Evolutionary conservation across 2,888 invertebrate species (phyloP), one percentile per base, ranked within the genome.

Genomic region (Dryococelus australis): DNA sequence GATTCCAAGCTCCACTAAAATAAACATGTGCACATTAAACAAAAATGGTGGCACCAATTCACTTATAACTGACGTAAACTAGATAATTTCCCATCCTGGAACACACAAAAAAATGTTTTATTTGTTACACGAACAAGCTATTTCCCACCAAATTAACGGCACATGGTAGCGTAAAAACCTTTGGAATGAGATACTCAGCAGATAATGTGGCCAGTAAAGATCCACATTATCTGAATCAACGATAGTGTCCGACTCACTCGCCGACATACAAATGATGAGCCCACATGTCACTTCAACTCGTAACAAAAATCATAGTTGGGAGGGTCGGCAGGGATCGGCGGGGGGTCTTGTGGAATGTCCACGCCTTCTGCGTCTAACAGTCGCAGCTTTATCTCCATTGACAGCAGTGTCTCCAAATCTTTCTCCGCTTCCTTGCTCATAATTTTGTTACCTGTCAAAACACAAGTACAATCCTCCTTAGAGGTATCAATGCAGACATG

Each of bases 341-440:
- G 99, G 24, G 98, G 97, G 91, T 97, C 96, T 91, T 98, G 97
- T 0, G 99, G 99, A 91, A 99, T 98, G 90, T 97, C 97, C 87
- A 99, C 96, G 10, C 98, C 98, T 93, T 99, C 99, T 0, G 98
- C 97, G 92, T 99, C 99, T n/a, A 65, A n/a, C 65, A 65, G 65
- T n/a, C 98, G 94, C 84, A 99, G 94, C 92, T 99, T 99, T 87
- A 99, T 98, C 92, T 99, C 99, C 98, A 99, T 98, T 16, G 97
- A 97, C 20, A 99, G 93, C 88, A 99, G 93, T 65, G 97, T 97
- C 91, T 99, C 98, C 90, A 98, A 94, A 93, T 99, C 99, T 92
- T 96, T 96, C 90, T 96, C 96, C 89, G 97, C 97, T 90, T 97
- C 96, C 91, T 96, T 96, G 91, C 98, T 99, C 0, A 94, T 94